These are phyloP conservation scores for Corythornis madagascariensis DNA, from an alignment of 2,113 vertebrate species.

Conservation along the genomic window DNA sequence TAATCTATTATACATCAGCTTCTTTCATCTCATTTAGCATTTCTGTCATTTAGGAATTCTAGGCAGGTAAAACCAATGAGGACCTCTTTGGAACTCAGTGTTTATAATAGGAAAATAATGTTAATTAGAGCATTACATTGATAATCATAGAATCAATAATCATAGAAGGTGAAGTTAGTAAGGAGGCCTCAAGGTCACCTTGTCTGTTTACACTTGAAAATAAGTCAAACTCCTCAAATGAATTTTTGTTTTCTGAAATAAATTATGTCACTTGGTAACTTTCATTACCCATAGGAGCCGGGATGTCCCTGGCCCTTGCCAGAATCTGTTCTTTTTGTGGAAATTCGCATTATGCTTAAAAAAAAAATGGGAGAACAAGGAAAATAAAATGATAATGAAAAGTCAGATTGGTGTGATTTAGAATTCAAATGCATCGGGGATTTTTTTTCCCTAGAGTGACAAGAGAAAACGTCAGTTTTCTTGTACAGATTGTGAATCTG, in stretches of 20 bases:
- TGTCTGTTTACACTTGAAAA: not conserved
- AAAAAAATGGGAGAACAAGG: not conserved
- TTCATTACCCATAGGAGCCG: not conserved
- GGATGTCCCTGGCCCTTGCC: not conserved
- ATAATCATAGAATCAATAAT: not conserved
- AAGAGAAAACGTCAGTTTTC: not conserved
- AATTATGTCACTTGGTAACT: not conserved
- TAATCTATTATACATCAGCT: not conserved
- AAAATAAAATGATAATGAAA: not conserved
- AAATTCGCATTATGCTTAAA: not conserved
- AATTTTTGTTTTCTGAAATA: constrained; percentile 3
- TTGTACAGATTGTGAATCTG: not conserved
- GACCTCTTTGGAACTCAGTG: not conserved
- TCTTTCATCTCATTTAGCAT: not conserved
- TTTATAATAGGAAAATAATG: not conserved
- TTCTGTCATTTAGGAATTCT: not conserved
- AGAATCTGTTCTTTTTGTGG: not conserved
- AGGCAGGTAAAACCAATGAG: not conserved
- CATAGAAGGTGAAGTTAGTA: not conserved
- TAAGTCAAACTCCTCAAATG: not conserved
- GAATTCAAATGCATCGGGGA: not conserved
- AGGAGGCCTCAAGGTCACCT: not conserved
- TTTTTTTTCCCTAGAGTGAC: not conserved
- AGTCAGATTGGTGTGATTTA: not conserved
- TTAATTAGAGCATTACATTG: not conserved